These are phyloP conservation scores for Agonopterix subpropinquella DNA, from an alignment of 2,888 invertebrate species.

Conservation along the genomic window DNA sequence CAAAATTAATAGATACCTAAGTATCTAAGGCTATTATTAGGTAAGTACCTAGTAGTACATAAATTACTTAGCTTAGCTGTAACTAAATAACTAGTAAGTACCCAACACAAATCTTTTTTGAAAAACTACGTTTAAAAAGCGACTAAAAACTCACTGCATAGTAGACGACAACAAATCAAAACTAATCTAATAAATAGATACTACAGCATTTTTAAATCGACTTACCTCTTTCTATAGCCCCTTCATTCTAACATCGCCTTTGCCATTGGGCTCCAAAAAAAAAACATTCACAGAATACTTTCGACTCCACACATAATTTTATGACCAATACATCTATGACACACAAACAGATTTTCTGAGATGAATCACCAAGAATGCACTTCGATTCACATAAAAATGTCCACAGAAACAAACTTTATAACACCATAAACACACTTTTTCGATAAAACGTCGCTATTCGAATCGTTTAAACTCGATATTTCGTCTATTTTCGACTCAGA, in stretches of 20 bases:
- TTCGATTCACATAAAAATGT: constrained; percentile 39
- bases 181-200: too few species aligned
- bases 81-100: too few species aligned
- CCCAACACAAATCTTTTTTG: too few species aligned
- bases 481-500: constrained; percentile 43
- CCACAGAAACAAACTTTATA: constrained; percentile 38
- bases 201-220: too few species aligned
- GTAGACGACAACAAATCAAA: too few species aligned
- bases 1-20: too few species aligned
- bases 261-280: constrained; percentile 20
- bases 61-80: too few species aligned
- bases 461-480: constrained; percentile 35
- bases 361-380: constrained; percentile 69
- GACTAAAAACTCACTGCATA: too few species aligned
- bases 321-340: constrained; percentile 39
- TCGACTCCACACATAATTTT: constrained; percentile 50
- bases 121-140: too few species aligned
- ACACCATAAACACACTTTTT: constrained; percentile 36
- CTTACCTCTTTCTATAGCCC: constrained; percentile 16
- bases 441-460: constrained; percentile 35
- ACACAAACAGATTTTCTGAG: constrained; percentile 64
- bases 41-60: too few species aligned
- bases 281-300: constrained; percentile 41
- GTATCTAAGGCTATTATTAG: too few species aligned
- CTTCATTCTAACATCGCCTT: not conserved